Evolutionary conservation across 2,113 vertebrate genomes (phyloP).

Genomic region (Salvelinus alpinus): DNA sequence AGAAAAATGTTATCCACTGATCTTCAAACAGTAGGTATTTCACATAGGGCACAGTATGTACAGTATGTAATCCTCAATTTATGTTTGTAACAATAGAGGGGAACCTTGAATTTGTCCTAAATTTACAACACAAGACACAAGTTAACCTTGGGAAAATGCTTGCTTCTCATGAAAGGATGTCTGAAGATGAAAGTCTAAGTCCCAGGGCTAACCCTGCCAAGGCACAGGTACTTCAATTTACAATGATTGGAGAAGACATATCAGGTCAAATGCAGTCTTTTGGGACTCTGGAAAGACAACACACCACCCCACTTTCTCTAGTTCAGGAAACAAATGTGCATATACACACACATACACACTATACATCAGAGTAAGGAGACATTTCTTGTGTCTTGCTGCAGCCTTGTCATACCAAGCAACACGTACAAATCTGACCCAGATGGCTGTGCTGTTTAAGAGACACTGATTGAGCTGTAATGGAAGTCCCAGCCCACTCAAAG

Average conservation of each 20-base stretch:
- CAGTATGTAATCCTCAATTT: not conserved
- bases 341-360: conserved; percentile 14
- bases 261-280: no score
- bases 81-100: not conserved
- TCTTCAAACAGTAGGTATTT: no score
- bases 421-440: conserved; percentile 76
- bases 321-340: conserved; percentile 27
- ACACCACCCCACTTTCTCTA: conserved; percentile 8
- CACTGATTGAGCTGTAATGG: conserved; percentile 73
- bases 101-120: not conserved
- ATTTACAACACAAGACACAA: not conserved
- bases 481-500: conserved; percentile 74
- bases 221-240: conserved; percentile 53
- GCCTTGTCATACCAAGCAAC: conserved; percentile 72
- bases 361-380: conserved; percentile 46
- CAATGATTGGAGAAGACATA: conserved; percentile 44
- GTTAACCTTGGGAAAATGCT: not conserved
- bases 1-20: no score
- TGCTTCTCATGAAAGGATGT: not conserved
- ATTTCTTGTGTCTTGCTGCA: conserved; percentile 53
- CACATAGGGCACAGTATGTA: no score
- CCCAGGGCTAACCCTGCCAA: not conserved
- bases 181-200: not conserved
- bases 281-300: conserved; percentile 17
- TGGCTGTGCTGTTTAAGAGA: conserved; percentile 62